Evolutionary conservation across 2,797 vertebrate genomes (phyloP).

Genomic region (Muscicapa striata): DNA sequence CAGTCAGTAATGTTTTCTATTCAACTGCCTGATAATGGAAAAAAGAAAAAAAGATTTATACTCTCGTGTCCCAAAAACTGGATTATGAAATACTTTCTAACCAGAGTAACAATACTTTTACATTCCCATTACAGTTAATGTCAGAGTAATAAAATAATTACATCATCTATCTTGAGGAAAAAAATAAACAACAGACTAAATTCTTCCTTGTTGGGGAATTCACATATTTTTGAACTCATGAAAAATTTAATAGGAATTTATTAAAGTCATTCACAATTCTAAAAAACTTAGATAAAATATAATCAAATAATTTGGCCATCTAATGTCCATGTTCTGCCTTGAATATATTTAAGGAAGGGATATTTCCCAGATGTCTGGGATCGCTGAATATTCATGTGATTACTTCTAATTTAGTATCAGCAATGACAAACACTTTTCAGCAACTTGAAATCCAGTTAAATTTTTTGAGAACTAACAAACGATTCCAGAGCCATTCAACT

Average conservation of each 20-base stretch:
- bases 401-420: background rate
- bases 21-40: background rate
- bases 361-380: background rate
- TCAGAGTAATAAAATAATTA: background rate
- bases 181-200: background rate
- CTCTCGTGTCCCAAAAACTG: background rate
- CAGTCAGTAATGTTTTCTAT: constrained; percentile 16
- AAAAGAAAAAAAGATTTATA: background rate
- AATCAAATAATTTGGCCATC: background rate
- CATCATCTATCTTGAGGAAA: background rate
- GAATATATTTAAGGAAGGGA: background rate
- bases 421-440: background rate
- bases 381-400: background rate
- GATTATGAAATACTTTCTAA: background rate
- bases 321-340: background rate
- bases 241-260: background rate
- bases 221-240: background rate
- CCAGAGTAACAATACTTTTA: background rate
- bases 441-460: background rate
- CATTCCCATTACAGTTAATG: background rate
- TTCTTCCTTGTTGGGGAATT: background rate
- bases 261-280: background rate
- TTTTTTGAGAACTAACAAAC: background rate
- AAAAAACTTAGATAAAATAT: background rate
- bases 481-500: background rate